Conservation (phyloP, 2,888 invertebrate species). For the Trachelus troglodyta region DNA sequence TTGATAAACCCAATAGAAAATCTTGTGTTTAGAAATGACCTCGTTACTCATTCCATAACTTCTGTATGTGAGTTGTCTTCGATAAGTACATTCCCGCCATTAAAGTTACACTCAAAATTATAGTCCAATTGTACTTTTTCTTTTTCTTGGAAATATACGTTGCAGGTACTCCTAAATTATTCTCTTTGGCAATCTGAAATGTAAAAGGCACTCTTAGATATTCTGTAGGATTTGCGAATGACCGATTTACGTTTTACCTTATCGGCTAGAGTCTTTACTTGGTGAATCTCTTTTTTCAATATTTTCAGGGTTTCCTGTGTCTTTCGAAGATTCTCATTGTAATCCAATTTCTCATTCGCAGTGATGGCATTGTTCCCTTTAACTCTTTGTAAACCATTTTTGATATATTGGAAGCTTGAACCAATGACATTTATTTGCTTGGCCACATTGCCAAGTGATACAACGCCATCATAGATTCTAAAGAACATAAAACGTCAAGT, state of each 20-base stretch:
- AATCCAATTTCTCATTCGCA: constrained; percentile 28
- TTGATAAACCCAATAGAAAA: neutral
- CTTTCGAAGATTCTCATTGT: constrained; percentile 37
- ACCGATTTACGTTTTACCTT: constrained; percentile 27
- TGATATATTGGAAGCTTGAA: constrained; percentile 70
- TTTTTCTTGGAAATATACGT: constrained; percentile 45
- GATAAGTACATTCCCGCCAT: constrained; percentile 47
- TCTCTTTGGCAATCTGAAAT: constrained; percentile 43
- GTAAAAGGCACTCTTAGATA: neutral
- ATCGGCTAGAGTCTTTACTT: constrained; percentile 37
- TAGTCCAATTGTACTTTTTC: constrained; percentile 40
- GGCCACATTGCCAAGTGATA: constrained; percentile 69
- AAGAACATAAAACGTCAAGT: constrained; percentile 67
- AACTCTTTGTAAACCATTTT: constrained; percentile 35
- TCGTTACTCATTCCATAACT: constrained; percentile 36
- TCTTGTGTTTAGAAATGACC: neutral
- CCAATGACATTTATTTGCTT: constrained; percentile 72
- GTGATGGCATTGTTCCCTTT: constrained; percentile 25
- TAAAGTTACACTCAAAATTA: constrained; percentile 39
- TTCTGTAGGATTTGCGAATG: neutral
- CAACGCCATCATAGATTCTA: constrained; percentile 71
- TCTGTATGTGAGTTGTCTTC: constrained; percentile 41
- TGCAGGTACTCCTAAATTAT: constrained; percentile 40
- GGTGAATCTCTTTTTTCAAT: constrained; percentile 41
- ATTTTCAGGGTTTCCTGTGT: constrained; percentile 32